A percentile compares a stretch with the other conserved stretches of the same genome.
phyloP scores from a whole-genome alignment of 2,888 invertebrate species.

The Thereva unica region DNA sequence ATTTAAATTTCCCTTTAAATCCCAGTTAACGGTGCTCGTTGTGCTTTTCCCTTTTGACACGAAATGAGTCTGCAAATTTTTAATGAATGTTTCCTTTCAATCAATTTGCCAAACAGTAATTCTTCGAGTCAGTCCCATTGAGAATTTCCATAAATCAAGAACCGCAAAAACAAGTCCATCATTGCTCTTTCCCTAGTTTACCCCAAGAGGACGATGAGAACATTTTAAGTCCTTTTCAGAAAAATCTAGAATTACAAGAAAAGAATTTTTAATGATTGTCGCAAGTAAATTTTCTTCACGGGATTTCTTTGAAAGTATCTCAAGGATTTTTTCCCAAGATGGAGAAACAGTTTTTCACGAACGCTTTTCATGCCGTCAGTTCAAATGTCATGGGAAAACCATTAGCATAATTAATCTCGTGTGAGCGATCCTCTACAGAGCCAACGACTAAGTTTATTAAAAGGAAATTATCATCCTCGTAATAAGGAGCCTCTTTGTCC shows the following conservation, averaged over 20 bases:
- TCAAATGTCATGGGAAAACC: slow-evolving; percentile 16
- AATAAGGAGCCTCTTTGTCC: background rate
- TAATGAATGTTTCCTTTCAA: background rate
- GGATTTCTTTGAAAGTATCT: slow-evolving; percentile 7
- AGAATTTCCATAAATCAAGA: slow-evolving; percentile 10
- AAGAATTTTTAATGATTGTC: slow-evolving; percentile 13
- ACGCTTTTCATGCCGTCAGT: slow-evolving; percentile 3
- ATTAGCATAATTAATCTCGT: slow-evolving; percentile 38
- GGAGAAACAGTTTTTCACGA: background rate
- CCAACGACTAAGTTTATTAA: slow-evolving; percentile 31
- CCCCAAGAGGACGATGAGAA: slow-evolving; percentile 8
- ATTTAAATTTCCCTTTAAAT: too few species aligned
- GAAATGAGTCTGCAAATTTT: background rate
- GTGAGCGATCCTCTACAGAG: slow-evolving; percentile 16
- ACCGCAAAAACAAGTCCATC: slow-evolving; percentile 12
- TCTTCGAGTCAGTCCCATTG: background rate
- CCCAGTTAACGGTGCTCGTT: too few species aligned
- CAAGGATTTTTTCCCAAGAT: background rate
- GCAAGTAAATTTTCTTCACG: slow-evolving; percentile 2
- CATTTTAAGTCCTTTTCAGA: slow-evolving; percentile 1
- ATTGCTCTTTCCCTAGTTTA: slow-evolving; percentile 1
- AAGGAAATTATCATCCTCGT: slow-evolving; percentile 36
- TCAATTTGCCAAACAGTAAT: background rate
- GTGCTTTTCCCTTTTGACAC: too few species aligned
- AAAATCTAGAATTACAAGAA: slow-evolving; percentile 3